These are phyloP conservation scores for Cercopithecus hamlyni DNA, from an alignment of 2,797 vertebrate genomes.

Conservation along the genomic window DNA sequence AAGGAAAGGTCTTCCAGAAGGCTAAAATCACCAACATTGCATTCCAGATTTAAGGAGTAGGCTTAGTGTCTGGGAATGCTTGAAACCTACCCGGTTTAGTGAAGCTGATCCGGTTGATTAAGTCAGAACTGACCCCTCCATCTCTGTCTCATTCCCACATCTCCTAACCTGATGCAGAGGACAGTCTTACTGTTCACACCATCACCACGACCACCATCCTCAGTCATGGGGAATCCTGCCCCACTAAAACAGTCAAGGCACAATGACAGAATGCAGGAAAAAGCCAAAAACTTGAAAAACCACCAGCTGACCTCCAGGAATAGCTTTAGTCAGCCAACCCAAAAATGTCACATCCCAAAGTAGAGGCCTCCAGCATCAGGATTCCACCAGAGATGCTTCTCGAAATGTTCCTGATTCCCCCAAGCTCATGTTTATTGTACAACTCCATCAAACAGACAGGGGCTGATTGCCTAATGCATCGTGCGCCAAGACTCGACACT, in stretches of 20 bases:
- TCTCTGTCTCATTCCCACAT: not conserved
- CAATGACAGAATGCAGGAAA: not conserved
- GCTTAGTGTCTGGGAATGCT: not conserved
- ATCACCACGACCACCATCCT: not conserved
- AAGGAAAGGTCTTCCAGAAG: not conserved
- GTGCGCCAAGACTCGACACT: not conserved
- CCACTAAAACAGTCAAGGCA: not conserved
- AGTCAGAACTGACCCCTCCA: not conserved
- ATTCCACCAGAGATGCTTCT: slow-evolving; percentile 8
- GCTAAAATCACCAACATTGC: not conserved
- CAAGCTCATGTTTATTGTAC: not conserved
- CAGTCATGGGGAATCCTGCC: not conserved
- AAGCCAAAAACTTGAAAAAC: slow-evolving; percentile 25
- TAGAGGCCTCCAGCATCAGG: not conserved
- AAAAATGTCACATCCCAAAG: slow-evolving; percentile 23
- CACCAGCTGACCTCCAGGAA: slow-evolving; percentile 19
- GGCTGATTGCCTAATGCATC: not conserved
- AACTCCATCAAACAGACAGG: slow-evolving; percentile 27
- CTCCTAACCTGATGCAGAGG: not conserved
- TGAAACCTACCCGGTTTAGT: not conserved
- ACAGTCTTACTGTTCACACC: not conserved
- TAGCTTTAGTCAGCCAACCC: slow-evolving; percentile 46
- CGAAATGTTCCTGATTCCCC: slow-evolving; percentile 17
- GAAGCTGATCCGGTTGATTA: not conserved
- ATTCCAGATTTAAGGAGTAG: not conserved